Base-by-base conservation (phyloP, 2,888 invertebrate species). In the Sclerodermus sp. region DNA sequence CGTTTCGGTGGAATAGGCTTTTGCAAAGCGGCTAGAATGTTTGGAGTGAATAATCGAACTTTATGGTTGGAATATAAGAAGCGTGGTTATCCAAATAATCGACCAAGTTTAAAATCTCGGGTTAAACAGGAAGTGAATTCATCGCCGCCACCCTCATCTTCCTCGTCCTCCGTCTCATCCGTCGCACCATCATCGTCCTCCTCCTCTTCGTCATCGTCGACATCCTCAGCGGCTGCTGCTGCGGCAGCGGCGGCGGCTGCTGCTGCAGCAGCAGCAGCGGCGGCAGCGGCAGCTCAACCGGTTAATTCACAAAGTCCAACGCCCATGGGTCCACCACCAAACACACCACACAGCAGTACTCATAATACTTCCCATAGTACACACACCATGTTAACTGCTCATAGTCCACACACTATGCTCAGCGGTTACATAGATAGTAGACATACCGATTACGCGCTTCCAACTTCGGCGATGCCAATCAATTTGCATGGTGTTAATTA, bases 21-120 rank as follows among this genome's bases (percentile, higher is more conserved):
- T 78, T 91, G 91, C 77, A 91, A 91, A 70, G 91, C 91, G 8
- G 91, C 91, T 0, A 82, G 90, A 45, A 84, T 90, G 79, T 91
- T 89, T 76, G 91, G 91, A 29, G 90, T 92, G 13, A 91, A 91
- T 78, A 91, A 91, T 78, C 83, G 91, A 49, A 91, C 91, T 0
- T 80, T 92, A 1, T 91, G 91, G 91, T 80, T 91, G 34, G 91
- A 91, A 71, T 91, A 91, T 73, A 91, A 90, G 70, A 90, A 90
- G 76, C 85, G 89, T 39, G 91, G 91, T 0, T 91, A 91, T 76
- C 90, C 90, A 1, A 89, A 90, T 67, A 89, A 87, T 70, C 81
- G 91, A 61, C 86, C 90, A 12, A 90, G 90, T 71, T 86, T 90
- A 59, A 90, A 89, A 71, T 87, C 86, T 60, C 81, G 90, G 42